Conservation (phyloP, 2,113 vertebrate genomes). For the Gymnorhina tibicen region DNA sequence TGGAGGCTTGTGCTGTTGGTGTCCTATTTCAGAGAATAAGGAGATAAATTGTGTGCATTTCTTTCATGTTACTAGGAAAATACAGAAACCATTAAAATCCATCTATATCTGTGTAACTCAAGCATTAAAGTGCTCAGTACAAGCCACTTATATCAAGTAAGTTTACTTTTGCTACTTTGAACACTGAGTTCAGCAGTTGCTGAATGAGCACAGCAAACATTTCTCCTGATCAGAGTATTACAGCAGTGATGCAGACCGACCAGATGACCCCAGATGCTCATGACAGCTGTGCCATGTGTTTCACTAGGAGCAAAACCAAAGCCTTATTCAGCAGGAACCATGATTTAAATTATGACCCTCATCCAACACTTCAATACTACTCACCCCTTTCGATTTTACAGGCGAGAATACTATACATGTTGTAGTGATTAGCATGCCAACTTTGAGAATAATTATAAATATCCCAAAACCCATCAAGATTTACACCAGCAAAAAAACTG, state of each 20-base stretch:
- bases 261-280: neutral
- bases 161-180: neutral
- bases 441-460: constrained; percentile 53
- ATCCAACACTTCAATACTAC: neutral
- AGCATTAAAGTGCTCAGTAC: neutral
- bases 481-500: constrained; percentile 83
- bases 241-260: neutral
- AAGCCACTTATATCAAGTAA: neutral
- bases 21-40: neutral
- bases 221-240: neutral
- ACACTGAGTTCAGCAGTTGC: neutral
- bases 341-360: neutral
- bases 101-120: neutral
- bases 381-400: constrained; percentile 93
- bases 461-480: constrained; percentile 81
- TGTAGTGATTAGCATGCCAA: constrained; percentile 66
- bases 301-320: neutral
- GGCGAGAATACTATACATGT: constrained; percentile 80
- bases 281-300: neutral
- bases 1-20: constrained; percentile 68
- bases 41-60: neutral
- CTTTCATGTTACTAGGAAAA: neutral
- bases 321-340: neutral
- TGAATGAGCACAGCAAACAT: neutral
- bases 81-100: neutral